These are phyloP conservation scores for Catharus minimus DNA, from an alignment of 2,113 vertebrate genomes.

Conservation along the genomic window DNA sequence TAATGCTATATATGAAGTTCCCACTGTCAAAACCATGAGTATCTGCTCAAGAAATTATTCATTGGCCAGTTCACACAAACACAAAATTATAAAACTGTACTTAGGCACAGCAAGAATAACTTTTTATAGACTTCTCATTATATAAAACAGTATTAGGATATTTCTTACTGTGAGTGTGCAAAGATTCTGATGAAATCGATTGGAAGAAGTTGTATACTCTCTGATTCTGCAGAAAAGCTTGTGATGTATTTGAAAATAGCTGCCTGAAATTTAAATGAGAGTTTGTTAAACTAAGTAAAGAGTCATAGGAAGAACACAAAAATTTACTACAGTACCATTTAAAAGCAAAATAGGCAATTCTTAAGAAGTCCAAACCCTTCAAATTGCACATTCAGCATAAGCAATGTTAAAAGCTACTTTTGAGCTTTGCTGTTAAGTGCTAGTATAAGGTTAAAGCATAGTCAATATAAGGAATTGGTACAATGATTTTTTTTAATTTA, in stretches of 20 bases:
- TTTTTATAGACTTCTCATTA: background rate
- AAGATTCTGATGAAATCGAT: constrained; percentile 78
- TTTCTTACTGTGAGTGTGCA: constrained; percentile 84
- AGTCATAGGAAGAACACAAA: background rate
- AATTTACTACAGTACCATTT: background rate
- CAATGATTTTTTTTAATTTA: background rate
- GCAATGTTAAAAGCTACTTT: background rate
- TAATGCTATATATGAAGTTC: background rate
- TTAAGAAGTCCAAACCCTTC: background rate
- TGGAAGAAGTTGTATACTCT: constrained; percentile 90
- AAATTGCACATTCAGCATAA: background rate
- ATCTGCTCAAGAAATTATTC: background rate
- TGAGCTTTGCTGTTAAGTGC: background rate
- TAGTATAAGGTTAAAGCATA: background rate
- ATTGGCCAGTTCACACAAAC: background rate
- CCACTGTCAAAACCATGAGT: background rate
- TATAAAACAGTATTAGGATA: background rate
- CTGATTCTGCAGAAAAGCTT: constrained; percentile 85
- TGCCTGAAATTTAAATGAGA: constrained; percentile 76
- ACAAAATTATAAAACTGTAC: background rate
- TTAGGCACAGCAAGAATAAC: background rate
- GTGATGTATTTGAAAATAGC: constrained; percentile 86
- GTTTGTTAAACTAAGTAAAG: background rate
- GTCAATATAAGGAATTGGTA: background rate
- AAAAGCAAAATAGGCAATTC: background rate